phyloP scores from a whole-genome alignment of 2,797 vertebrate species.

The Etheostoma nigrum region DNA sequence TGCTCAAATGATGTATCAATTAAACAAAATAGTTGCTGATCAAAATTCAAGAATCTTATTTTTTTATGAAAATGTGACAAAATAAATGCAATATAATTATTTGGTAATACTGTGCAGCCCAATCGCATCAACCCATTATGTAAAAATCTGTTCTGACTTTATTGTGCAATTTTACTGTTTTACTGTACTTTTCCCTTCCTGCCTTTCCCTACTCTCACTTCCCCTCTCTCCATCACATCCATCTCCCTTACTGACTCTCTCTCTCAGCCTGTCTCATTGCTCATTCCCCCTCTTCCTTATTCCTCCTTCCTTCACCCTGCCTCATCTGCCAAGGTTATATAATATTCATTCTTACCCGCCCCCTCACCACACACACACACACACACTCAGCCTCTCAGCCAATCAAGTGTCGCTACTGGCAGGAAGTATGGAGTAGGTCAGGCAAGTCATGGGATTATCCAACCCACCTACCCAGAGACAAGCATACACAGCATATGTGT shows the following conservation, averaged over 20 bases:
- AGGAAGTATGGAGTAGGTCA: constrained; percentile 78
- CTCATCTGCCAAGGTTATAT: constrained; percentile 78
- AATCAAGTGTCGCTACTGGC: constrained; percentile 67
- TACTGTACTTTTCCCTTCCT: constrained; percentile 54
- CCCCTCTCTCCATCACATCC: constrained; percentile 53
- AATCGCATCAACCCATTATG: not conserved
- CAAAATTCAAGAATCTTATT: not conserved
- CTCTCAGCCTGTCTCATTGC: constrained; percentile 26
- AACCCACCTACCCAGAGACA: constrained; percentile 80
- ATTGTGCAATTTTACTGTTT: constrained; percentile 48
- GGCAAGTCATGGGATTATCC: constrained; percentile 82
- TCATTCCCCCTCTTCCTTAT: constrained; percentile 40
- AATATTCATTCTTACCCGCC: constrained; percentile 59
- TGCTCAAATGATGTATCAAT: not conserved
- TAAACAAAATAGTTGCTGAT: not conserved
- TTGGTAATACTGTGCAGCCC: not conserved
- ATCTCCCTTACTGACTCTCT: constrained; percentile 27
- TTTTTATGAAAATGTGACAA: not conserved
- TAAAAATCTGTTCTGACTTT: constrained; percentile 8
- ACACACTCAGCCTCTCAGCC: constrained; percentile 54
- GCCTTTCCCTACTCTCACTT: constrained; percentile 60
- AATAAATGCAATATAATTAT: not conserved
- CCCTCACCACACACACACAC: not conserved
- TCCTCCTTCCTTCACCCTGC: constrained; percentile 37
- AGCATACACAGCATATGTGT: constrained; percentile 45